Conservation (phyloP, 2,888 invertebrate species). For the Aleiodes alternator region DNA sequence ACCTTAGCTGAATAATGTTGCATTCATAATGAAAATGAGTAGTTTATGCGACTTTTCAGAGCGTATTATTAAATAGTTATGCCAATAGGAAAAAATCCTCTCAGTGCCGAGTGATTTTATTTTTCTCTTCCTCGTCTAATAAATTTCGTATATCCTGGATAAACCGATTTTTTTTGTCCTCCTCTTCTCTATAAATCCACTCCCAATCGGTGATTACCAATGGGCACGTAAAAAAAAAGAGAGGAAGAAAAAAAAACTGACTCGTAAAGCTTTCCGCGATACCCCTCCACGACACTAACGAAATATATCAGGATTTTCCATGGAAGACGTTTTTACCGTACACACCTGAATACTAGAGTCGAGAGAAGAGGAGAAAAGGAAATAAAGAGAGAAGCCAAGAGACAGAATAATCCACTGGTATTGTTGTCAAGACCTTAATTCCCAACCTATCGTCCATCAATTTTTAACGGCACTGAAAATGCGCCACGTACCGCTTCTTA, state of each 20-base stretch:
- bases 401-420: conserved; percentile 39
- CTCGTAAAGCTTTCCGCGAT: conserved; percentile 35
- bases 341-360: conserved; percentile 25
- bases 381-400: conserved; percentile 15
- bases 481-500: conserved; percentile 13
- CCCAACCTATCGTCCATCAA: conserved; percentile 45
- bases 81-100: background rate
- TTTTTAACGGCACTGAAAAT: conserved; percentile 36
- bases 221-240: conserved; percentile 15
- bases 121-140: background rate
- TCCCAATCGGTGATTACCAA: conserved; percentile 44
- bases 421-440: conserved; percentile 46
- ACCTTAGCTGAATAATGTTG: too few species aligned
- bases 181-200: conserved; percentile 32
- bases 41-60: too few species aligned
- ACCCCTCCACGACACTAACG: conserved; percentile 1
- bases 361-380: background rate
- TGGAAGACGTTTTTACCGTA: conserved; percentile 41
- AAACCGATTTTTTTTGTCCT: conserved; percentile 21
- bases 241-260: background rate
- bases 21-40: too few species aligned
- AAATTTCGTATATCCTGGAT: conserved; percentile 39
- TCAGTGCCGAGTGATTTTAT: conserved; percentile 4
- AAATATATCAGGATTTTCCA: conserved; percentile 44
- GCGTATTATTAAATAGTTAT: too few species aligned